A percentile compares a stretch with the other conserved stretches of the same genome.
Conservation (phyloP, 2,888 invertebrate species). For the Leistus spinibarbis region DNA sequence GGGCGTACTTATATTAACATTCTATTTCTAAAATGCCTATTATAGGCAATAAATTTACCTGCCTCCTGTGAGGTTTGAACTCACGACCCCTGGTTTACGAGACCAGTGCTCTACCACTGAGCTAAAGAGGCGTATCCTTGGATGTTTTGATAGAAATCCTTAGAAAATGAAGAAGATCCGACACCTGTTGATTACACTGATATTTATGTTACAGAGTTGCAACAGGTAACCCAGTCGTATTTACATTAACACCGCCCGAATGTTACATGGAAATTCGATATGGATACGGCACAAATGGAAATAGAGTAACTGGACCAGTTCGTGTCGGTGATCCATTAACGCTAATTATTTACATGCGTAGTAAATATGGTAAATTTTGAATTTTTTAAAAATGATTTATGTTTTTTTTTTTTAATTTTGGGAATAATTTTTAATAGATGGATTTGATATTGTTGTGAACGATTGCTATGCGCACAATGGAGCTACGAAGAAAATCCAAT, state of each 20-base stretch:
- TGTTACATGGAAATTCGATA: slow-evolving; percentile 95
- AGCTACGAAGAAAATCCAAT: slow-evolving; percentile 86
- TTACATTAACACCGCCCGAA: slow-evolving; percentile 90
- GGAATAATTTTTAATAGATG: slow-evolving; percentile 65
- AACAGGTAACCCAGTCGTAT: slow-evolving; percentile 92
- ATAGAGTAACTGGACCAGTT: slow-evolving; percentile 85
- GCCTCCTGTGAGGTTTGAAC: slow-evolving; percentile 63
- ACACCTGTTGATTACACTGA: not conserved
- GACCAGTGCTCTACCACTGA: slow-evolving; percentile 86
- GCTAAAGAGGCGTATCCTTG: slow-evolving; percentile 69
- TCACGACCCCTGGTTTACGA: slow-evolving; percentile 86
- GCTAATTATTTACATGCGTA: slow-evolving; percentile 91
- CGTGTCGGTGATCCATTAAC: slow-evolving; percentile 92
- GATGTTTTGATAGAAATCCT: not conserved
- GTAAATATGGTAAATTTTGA: slow-evolving; percentile 79
- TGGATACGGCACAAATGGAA: slow-evolving; percentile 87
- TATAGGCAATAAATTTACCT: slow-evolving; percentile 10
- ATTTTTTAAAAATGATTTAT: not conserved
- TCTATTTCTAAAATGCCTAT: not conserved
- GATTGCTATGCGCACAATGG: slow-evolving; percentile 95
- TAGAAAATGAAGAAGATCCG: not conserved
- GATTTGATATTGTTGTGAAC: slow-evolving; percentile 93
- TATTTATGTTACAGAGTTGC: slow-evolving; percentile 72
- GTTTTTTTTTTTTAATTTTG: slow-evolving; percentile 28
- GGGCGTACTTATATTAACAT: not conserved